Percentiles rank a stretch among this genome's conserved stretches.
Conservation (phyloP, 2,888 invertebrate species). For the Metopia argyrocephala region DNA sequence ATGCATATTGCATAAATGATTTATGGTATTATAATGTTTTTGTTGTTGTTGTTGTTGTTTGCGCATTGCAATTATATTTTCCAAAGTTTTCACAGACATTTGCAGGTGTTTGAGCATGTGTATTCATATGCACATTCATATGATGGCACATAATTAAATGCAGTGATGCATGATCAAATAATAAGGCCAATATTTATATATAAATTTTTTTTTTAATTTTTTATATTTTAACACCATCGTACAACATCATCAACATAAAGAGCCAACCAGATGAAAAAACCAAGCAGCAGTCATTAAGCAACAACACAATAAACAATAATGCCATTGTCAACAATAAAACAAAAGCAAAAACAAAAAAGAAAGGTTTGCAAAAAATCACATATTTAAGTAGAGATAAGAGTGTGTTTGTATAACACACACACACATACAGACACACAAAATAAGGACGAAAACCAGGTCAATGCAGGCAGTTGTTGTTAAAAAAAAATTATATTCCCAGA, state of each 20-base stretch:
- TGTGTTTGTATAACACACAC: constrained; percentile 17
- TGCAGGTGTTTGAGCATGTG: neutral
- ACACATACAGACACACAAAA: too few relatives aligned
- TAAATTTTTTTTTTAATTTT: constrained; percentile 14
- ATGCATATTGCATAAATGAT: constrained; percentile 11
- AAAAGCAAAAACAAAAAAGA: neutral
- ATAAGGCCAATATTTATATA: constrained; percentile 39
- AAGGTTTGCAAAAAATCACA: neutral
- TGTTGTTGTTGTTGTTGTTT: constrained; percentile 9
- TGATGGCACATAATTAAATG: constrained; percentile 30
- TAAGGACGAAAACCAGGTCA: constrained; percentile 43
- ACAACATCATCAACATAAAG: constrained; percentile 10
- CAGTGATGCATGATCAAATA: constrained; percentile 30
- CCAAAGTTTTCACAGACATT: constrained; percentile 35
- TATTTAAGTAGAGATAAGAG: constrained; percentile 11
- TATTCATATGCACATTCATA: neutral
- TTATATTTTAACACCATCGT: neutral
- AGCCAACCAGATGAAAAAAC: neutral
- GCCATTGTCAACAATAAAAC: constrained; percentile 27
- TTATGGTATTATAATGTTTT: constrained; percentile 20
- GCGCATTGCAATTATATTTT: constrained; percentile 44
- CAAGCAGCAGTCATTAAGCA: neutral
- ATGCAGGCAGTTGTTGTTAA: constrained; percentile 24
- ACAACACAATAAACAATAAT: constrained; percentile 28
- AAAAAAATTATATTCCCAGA: too few relatives aligned